Evolutionary conservation across 1,140 invertebrate species (phyloP).

Genomic region (Calosoma granatense): DNA sequence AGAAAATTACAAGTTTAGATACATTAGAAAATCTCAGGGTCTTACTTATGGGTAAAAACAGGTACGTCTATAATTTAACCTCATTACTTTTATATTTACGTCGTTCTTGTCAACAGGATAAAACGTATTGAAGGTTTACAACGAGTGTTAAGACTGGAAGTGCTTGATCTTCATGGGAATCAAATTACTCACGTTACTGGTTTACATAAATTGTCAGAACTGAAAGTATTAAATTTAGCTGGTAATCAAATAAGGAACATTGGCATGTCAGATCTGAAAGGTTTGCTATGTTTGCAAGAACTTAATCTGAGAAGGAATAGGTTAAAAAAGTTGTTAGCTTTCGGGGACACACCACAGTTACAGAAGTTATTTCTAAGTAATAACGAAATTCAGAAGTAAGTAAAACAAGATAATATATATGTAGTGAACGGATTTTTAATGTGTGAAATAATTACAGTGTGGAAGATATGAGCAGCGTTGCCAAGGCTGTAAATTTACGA

Average conservation of each 20-base stretch:
- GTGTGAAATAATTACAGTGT: slow-evolving; percentile 43
- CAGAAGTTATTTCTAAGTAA: slow-evolving; percentile 77
- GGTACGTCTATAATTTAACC: slow-evolving; percentile 30
- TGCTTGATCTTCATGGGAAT: slow-evolving; percentile 87
- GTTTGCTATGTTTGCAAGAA: slow-evolving; percentile 66
- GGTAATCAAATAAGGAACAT: slow-evolving; percentile 76
- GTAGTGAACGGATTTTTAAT: slow-evolving; percentile 13
- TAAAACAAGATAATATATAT: slow-evolving; percentile 21
- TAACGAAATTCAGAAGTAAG: slow-evolving; percentile 69
- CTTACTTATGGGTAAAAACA: slow-evolving; percentile 82
- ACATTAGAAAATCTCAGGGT: slow-evolving; percentile 68
- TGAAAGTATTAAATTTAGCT: slow-evolving; percentile 85
- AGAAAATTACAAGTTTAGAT: slow-evolving; percentile 66
- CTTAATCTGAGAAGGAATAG: slow-evolving; percentile 80
- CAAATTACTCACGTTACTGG: slow-evolving; percentile 60
- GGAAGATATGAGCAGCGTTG: slow-evolving; percentile 68
- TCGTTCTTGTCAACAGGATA: slow-evolving; percentile 44
- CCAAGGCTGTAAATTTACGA: slow-evolving; percentile 57
- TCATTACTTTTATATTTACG: background rate
- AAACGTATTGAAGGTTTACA: slow-evolving; percentile 66
- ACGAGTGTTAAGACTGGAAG: slow-evolving; percentile 62
- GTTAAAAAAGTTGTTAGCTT: slow-evolving; percentile 67
- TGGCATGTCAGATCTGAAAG: slow-evolving; percentile 60
- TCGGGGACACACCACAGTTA: slow-evolving; percentile 67
- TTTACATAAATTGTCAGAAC: slow-evolving; percentile 47